A percentile compares a stretch with the other conserved stretches of the same genome.
Evolutionary conservation across 35 echinoderm and acorn worm species (phyloP).

Genomic region (Lytechinus pictus): DNA sequence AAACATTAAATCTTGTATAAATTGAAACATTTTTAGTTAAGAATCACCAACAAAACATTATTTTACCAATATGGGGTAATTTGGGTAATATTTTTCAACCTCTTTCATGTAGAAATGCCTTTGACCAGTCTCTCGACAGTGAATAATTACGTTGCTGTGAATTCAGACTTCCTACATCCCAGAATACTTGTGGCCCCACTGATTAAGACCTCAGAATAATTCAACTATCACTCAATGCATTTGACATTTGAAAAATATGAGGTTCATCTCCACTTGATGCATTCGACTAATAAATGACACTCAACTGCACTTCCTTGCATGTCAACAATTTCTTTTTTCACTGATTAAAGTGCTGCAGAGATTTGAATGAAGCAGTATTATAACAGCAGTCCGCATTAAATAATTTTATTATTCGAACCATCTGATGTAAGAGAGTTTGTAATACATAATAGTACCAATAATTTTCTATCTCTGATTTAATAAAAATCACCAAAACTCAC

Average conservation of each 20-base stretch:
- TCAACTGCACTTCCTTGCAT: neutral
- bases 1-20: no score
- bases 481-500: neutral
- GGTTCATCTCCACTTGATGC: neutral
- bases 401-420: neutral
- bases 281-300: neutral
- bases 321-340: neutral
- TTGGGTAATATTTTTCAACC: no score
- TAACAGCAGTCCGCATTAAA: neutral
- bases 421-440: neutral
- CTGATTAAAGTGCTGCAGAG: neutral
- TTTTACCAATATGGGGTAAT: no score
- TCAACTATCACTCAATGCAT: neutral
- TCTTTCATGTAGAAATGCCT: neutral
- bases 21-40: no score
- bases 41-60: no score
- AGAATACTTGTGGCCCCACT: neutral
- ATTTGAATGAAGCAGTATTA: neutral
- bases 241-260: conserved; percentile 5
- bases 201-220: neutral
- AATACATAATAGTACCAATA: neutral
- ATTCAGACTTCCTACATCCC: neutral
- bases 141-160: neutral
- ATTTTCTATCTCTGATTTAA: neutral
- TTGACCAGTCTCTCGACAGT: neutral